phyloP scores from a whole-genome alignment of 2,797 vertebrate species.

The Rhadinocentrus ornatus region DNA sequence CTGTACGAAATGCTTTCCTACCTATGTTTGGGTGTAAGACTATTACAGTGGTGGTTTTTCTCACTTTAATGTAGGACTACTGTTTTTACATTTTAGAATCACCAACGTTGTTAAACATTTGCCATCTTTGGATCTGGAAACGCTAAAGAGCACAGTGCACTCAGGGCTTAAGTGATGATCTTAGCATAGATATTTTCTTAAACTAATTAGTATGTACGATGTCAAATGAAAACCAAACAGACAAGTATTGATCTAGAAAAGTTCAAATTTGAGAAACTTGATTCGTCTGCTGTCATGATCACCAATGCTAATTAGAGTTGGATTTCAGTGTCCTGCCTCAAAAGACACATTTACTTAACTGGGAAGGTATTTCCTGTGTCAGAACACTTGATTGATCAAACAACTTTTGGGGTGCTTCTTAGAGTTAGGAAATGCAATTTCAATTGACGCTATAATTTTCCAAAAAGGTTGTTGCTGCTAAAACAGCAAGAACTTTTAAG shows the following conservation, averaged over 20 bases:
- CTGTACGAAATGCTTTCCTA: background rate
- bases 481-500: background rate
- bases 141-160: too few species aligned
- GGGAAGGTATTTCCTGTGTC: background rate
- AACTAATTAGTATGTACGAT: too few species aligned
- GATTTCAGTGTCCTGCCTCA: background rate
- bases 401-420: background rate
- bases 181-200: too few species aligned
- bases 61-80: background rate
- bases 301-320: background rate
- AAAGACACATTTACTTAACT: background rate
- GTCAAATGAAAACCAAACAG: background rate
- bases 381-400: background rate
- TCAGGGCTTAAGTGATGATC: too few species aligned
- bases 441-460: background rate
- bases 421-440: background rate
- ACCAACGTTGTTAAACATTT: too few species aligned
- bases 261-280: background rate
- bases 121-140: too few species aligned
- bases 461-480: background rate
- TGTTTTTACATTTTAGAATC: background rate
- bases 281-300: constrained; percentile 27
- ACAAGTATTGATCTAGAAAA: constrained; percentile 31
- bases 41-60: too few species aligned
- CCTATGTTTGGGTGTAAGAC: too few species aligned